Evolutionary conservation across 2,113 vertebrate genomes (phyloP), one percentile per base, ranked within the genome.

Genomic region (Mystacornis crossleyi): DNA sequence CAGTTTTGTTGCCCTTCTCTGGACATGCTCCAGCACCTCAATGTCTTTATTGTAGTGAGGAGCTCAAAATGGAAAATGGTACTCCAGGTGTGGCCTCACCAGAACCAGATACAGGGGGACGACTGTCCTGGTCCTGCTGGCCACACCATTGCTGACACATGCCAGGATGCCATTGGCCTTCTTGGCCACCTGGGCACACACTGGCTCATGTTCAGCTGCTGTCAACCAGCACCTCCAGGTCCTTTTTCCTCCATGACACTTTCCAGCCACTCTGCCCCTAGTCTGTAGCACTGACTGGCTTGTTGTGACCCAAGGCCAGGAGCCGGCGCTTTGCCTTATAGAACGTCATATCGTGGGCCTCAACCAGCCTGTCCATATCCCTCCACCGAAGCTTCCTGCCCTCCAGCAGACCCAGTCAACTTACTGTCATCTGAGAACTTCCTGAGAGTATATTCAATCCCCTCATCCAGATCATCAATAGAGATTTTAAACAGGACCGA

Each of bases 71-170:
- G 23, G 14, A 36, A 60, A 31, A 31, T 31, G 8, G 8, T 34
- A 20, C 45, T 67, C 0, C 0, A 66, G 31, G 8, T 42, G 34
- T 14, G 18, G 8, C 60, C 12, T 74, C 21, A 29, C 24, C 29
- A 29, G n/a, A 29, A 8, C 19, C 24, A 29, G 12, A 19, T 48
- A 40, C 24, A 65, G 18, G 10, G 15, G n/a, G 18, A n/a, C 0
- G 0, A 19, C 34, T 74, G 18, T 6, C 16, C 60, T 34, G 2
- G 13, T 31, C 31, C 71, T 34, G 25, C 51, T 86, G 51, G 61
- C 25, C 71, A 25, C 34, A 34, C 15, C 16, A 2, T 20, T 66
- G 13, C 34, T 66, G 42, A 50, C 2, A 13, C 12, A 66, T 10
- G 5, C 34, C 50, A 74, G 60, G 42, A 6, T 55, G 24, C 12